Evolutionary conservation across 1,140 invertebrate species (phyloP).

Genomic region (Pseudomyrmex dendroicus): DNA sequence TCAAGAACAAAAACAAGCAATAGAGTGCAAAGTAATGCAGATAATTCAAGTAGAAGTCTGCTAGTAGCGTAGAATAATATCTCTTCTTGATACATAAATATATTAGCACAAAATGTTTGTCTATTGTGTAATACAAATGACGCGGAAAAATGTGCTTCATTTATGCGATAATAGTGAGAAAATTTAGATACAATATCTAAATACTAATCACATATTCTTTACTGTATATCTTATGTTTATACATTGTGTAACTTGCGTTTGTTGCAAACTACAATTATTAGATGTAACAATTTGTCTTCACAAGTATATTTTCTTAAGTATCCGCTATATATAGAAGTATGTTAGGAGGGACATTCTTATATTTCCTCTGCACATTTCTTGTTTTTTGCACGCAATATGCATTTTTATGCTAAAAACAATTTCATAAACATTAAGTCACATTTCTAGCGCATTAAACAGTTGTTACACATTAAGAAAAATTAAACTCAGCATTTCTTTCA

Average conservation of each 20-base stretch:
- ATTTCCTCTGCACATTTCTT: too few relatives aligned
- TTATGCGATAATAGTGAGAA: constrained; percentile 5
- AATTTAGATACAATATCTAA: constrained; percentile 43
- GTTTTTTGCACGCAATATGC: too few relatives aligned
- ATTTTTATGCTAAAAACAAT: too few relatives aligned
- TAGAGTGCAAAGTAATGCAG: not conserved
- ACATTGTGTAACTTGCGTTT: constrained; percentile 37
- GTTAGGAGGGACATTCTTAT: too few relatives aligned
- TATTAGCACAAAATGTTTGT: not conserved
- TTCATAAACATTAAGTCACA: constrained; percentile 6
- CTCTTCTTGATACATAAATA: constrained; percentile 16
- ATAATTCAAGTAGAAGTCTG: constrained; percentile 19
- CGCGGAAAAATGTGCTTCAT: not conserved
- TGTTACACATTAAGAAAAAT: constrained; percentile 21
- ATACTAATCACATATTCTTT: constrained; percentile 32
- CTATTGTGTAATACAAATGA: constrained; percentile 16
- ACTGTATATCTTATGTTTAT: constrained; percentile 51
- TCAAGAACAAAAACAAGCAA: not conserved
- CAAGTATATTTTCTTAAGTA: constrained; percentile 18
- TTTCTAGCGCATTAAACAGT: not conserved
- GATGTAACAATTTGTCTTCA: constrained; percentile 36
- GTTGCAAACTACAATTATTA: constrained; percentile 39
- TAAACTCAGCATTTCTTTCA: constrained; percentile 4
- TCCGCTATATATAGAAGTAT: not conserved
- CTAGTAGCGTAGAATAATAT: not conserved